A percentile compares a stretch with the other conserved stretches of the same genome.
phyloP scores from a whole-genome alignment of 2,113 vertebrate species.

The Dasypus novemcinctus region DNA sequence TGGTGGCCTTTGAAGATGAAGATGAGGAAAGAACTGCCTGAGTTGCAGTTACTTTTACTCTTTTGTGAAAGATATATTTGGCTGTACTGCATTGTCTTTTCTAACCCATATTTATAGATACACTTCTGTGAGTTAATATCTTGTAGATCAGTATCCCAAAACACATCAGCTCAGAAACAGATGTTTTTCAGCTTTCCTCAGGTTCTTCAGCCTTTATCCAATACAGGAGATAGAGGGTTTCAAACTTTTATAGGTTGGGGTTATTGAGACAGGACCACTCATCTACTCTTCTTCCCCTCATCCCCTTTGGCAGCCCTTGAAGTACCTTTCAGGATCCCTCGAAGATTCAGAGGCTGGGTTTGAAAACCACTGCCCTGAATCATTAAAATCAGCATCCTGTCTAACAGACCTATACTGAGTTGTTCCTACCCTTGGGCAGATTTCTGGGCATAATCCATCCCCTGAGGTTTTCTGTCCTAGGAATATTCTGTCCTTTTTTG shows the following conservation, averaged over 20 bases:
- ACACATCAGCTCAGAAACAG: constrained; percentile 1
- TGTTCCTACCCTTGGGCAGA: not conserved
- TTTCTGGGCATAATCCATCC: not conserved
- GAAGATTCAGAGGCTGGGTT: not conserved
- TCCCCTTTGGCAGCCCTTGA: not conserved
- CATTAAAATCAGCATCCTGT: not conserved
- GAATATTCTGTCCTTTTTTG: constrained; percentile 23
- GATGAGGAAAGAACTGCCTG: not conserved
- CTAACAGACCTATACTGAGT: not conserved
- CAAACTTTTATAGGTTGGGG: not conserved
- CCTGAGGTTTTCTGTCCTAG: not conserved
- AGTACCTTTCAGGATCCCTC: not conserved
- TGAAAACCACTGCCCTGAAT: not conserved
- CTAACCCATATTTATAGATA: not conserved
- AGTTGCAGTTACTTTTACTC: not conserved
- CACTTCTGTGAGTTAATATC: not conserved
- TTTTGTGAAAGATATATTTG: not conserved
- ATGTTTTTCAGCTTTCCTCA: not conserved
- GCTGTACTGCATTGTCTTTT: not conserved
- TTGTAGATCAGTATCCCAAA: constrained; percentile 3
- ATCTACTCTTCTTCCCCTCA: not conserved
- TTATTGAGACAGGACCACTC: not conserved
- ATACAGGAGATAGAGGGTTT: not conserved
- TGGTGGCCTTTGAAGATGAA: not conserved
- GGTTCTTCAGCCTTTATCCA: not conserved